Base-by-base conservation (phyloP, 2,888 invertebrate species). In the Apodemia zela region DNA sequence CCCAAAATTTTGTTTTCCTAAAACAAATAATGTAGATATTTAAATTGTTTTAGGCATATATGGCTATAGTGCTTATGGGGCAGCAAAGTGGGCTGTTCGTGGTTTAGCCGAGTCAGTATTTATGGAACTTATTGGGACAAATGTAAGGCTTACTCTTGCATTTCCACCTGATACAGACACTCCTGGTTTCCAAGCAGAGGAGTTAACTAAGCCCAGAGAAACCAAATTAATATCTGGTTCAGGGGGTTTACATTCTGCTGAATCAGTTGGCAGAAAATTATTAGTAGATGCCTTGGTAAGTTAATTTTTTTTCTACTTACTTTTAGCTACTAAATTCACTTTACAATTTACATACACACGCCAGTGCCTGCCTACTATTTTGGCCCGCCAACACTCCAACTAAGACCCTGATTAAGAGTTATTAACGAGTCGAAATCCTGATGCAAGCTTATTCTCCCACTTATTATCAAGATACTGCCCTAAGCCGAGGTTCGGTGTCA, bases 141-240 rank as follows among this genome's bases (percentile, higher is more conserved):
- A 96, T 66, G 93, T 99, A 0, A 93, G 94, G 15, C 94, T 99
- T 0, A 98, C 98, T 2, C 78, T 99, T 21, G 94, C 96, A 1
- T 94, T 97, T 73, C 99, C 99, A 3, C 97, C 99, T 0, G 99
- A 99, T 78, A 99, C 99, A 0, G 97, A 99, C 76, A 99, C 99
- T 0, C 99, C 99, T 15, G 99, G 99, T 17, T 97, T 97, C 83
- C 95, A 95, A 67, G 93, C 94, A 70, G 99, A 99, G 85, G 95
- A 98, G 74, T 93, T 95, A 67, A 94, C 95, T 0, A 99, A 98
- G 86, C 98, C 98, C 0, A 89, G 94, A 64, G 98, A 97, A 92
- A 98, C 98, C 0, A 94, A 94, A 81, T 87, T 97, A 0, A 97
- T 99, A 74, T 97, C 97, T 13, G 95, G 96, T 63, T 87, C 95